Conservation (phyloP, 2,113 vertebrate genomes). For the Puffinus mauretanicus region DNA sequence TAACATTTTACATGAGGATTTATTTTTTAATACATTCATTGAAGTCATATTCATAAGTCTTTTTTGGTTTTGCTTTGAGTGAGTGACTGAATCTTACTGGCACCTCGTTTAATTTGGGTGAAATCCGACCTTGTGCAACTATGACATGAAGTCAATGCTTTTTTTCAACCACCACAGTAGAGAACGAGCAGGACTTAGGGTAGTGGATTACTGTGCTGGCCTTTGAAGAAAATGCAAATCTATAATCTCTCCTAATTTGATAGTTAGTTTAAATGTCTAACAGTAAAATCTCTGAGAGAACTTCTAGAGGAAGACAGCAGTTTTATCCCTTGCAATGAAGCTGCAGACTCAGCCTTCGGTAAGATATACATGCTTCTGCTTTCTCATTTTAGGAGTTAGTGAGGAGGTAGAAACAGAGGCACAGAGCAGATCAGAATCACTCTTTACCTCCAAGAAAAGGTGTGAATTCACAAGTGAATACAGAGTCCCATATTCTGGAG, state of each 20-base stretch:
- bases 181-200: background rate
- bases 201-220: background rate
- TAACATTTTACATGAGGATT: background rate
- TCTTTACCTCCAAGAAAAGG: background rate
- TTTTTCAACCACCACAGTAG: background rate
- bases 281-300: background rate
- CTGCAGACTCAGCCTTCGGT: background rate
- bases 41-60: background rate
- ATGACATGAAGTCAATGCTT: background rate
- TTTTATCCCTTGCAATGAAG: background rate
- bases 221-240: conserved; percentile 48
- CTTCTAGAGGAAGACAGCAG: background rate
- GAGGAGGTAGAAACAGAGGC: background rate
- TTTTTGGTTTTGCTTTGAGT: background rate
- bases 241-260: background rate
- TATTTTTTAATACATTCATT: background rate
- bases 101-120: background rate
- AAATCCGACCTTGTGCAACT: background rate
- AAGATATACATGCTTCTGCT: background rate
- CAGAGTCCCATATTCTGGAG: background rate
- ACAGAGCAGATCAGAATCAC: background rate
- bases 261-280: background rate
- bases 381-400: background rate
- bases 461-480: background rate
- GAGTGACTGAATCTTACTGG: background rate